phyloP scores from a whole-genome alignment of 2,113 vertebrate genomes.

The Collichthys lucidus region DNA sequence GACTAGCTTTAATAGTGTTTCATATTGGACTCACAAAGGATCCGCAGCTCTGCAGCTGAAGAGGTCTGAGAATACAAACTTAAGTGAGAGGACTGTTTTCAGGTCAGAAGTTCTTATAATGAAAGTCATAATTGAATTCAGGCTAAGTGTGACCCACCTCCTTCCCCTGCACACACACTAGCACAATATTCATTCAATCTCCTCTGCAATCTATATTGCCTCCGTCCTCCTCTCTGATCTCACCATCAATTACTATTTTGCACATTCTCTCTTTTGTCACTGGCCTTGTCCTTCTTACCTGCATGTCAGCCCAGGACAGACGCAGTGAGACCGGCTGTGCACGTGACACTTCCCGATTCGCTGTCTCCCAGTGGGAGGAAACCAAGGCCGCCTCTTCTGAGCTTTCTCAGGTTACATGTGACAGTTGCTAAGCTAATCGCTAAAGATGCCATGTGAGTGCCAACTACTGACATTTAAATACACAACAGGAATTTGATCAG shows the following conservation, averaged over 20 bases:
- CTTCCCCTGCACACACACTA: constrained; percentile 3
- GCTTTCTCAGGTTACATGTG: background rate
- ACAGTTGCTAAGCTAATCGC: constrained; percentile 11
- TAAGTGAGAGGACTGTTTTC: background rate
- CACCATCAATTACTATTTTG: constrained; percentile 68
- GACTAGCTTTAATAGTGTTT: background rate
- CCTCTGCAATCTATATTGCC: constrained; percentile 41
- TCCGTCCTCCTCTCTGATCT: constrained; percentile 56
- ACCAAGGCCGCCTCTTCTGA: background rate
- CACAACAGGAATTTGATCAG: constrained; percentile 44
- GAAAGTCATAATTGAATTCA: constrained; percentile 19
- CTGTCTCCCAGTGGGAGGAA: background rate
- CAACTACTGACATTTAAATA: constrained; percentile 31
- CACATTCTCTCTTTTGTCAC: constrained; percentile 55
- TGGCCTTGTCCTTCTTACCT: constrained; percentile 60
- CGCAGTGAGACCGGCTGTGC: background rate
- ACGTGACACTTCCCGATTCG: constrained; percentile 32
- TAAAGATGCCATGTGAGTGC: background rate
- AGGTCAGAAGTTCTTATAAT: constrained; percentile 26
- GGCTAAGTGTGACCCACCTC: constrained; percentile 5
- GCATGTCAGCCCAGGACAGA: constrained; percentile 14
- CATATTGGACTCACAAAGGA: background rate
- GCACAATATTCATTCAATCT: constrained; percentile 56
- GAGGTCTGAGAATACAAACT: background rate
- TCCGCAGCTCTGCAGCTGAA: background rate